Evolutionary conservation across 2,113 vertebrate species (phyloP).

Genomic region (Piaya cayana): DNA sequence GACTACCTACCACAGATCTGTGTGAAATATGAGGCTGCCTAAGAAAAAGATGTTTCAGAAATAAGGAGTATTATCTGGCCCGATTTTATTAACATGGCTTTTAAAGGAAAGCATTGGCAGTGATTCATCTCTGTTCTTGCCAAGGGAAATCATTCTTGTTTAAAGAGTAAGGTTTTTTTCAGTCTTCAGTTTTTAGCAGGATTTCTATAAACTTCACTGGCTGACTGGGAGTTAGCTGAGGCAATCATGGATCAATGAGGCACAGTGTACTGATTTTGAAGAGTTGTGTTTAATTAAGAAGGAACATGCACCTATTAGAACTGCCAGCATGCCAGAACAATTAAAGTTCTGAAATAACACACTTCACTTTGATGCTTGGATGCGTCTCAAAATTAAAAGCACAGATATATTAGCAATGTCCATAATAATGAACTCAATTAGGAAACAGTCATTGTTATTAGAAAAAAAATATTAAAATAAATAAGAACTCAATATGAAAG

Average conservation of each 20-base stretch:
- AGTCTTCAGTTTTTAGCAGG: neutral
- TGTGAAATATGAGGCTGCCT: slow-evolving; percentile 52
- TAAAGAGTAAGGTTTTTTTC: slow-evolving; percentile 13
- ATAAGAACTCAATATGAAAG: slow-evolving; percentile 4
- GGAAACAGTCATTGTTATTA: neutral
- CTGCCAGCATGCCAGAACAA: slow-evolving; percentile 42
- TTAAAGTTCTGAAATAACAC: slow-evolving; percentile 54
- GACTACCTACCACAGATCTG: slow-evolving; percentile 48
- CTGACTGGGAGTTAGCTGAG: slow-evolving; percentile 27
- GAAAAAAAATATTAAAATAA: neutral
- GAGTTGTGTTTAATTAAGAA: slow-evolving; percentile 56
- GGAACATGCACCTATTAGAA: slow-evolving; percentile 27
- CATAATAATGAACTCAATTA: neutral
- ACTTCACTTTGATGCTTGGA: slow-evolving; percentile 38
- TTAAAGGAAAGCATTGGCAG: slow-evolving; percentile 40
- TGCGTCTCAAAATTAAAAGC: slow-evolving; percentile 35
- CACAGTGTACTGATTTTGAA: slow-evolving; percentile 27
- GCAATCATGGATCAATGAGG: neutral
- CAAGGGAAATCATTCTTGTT: slow-evolving; percentile 53
- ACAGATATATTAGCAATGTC: slow-evolving; percentile 17
- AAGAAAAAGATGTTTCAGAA: slow-evolving; percentile 59
- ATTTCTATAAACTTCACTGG: slow-evolving; percentile 8
- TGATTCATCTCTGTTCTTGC: slow-evolving; percentile 45
- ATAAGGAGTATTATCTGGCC: slow-evolving; percentile 45
- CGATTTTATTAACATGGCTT: slow-evolving; percentile 32